Conservation (phyloP, 2,888 invertebrate species). For the Hecatera dysodea region DNA sequence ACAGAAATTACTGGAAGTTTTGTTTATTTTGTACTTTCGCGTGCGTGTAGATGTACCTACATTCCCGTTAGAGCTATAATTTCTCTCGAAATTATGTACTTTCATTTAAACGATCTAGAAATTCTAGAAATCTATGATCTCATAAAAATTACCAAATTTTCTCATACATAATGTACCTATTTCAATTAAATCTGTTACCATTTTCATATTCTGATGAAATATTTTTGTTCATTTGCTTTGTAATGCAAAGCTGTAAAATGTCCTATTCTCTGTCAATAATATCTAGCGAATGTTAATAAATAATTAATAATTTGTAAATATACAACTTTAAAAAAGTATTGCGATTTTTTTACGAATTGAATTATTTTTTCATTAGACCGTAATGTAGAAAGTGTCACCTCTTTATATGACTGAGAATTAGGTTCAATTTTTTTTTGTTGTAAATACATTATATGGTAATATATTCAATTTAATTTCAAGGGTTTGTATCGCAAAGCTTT, state of each 20-base stretch:
- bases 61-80: slow-evolving; percentile 53
- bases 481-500: slow-evolving; percentile 71
- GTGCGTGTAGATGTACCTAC: slow-evolving; percentile 67
- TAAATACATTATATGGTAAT: slow-evolving; percentile 78
- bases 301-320: slow-evolving; percentile 68
- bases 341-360: slow-evolving; percentile 61
- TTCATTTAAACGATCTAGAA: slow-evolving; percentile 59
- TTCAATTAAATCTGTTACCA: slow-evolving; percentile 79
- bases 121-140: slow-evolving; percentile 80
- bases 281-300: slow-evolving; percentile 54
- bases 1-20: slow-evolving; percentile 30
- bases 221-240: slow-evolving; percentile 58
- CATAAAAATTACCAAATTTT: slow-evolving; percentile 85
- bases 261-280: slow-evolving; percentile 64
- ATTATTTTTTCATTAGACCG: slow-evolving; percentile 51
- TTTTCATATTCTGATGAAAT: slow-evolving; percentile 59
- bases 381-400: slow-evolving; percentile 74
- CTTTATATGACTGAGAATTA: slow-evolving; percentile 89
- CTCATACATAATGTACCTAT: slow-evolving; percentile 72
- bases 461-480: slow-evolving; percentile 76
- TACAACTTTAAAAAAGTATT: slow-evolving; percentile 49
- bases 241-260: slow-evolving; percentile 53
- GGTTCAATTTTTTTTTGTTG: slow-evolving; percentile 86
- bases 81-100: slow-evolving; percentile 45
- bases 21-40: slow-evolving; percentile 50